Conservation (phyloP, 2,888 invertebrate species). For the Eristalis intricaria region DNA sequence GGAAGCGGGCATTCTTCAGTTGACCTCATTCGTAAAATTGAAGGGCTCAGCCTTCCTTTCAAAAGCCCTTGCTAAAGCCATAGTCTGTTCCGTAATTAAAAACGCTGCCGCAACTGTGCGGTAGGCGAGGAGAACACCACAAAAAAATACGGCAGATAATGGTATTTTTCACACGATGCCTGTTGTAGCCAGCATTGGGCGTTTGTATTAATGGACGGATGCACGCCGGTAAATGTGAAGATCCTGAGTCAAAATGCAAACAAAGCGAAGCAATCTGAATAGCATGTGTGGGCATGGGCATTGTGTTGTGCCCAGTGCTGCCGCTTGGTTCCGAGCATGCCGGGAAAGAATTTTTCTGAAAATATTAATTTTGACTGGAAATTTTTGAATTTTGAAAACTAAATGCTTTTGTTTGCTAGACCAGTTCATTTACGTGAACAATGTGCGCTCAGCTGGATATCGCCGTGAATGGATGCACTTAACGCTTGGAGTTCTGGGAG, state of each 20-base stretch:
- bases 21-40: no score
- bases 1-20: no score
- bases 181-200: not conserved
- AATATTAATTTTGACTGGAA: not conserved
- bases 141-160: not conserved
- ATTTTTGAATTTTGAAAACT: not conserved
- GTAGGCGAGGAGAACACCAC: not conserved
- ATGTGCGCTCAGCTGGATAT: not conserved
- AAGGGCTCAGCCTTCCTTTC: no score
- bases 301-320: no score
- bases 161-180: not conserved
- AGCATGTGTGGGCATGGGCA: not conserved
- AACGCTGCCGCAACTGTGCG: not conserved
- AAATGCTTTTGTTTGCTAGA: not conserved
- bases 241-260: not conserved
- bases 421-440: not conserved
- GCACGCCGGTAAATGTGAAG: not conserved
- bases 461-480: not conserved
- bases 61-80: no score
- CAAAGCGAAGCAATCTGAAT: not conserved
- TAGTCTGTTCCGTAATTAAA: not conserved
- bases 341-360: not conserved
- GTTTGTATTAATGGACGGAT: not conserved
- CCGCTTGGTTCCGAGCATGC: no score
- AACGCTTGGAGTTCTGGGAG: not conserved